Evolutionary conservation across 2,797 vertebrate genomes (phyloP).

Genomic region (Sebastes paucispinis): DNA sequence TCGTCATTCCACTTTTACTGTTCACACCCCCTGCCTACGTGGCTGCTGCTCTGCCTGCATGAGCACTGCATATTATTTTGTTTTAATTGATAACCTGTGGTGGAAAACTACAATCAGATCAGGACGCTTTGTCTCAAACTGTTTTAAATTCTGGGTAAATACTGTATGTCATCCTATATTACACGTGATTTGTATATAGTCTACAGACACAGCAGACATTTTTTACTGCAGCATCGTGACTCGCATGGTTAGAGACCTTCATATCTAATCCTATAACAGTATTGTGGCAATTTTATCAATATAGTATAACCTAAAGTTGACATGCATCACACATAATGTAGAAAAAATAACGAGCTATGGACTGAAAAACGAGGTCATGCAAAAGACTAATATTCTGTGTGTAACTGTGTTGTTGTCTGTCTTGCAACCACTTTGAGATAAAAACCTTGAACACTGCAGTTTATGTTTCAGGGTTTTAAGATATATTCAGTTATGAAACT

Average conservation of each 20-base stretch:
- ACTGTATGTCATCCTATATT: neutral
- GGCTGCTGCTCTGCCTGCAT: slow-evolving; percentile 44
- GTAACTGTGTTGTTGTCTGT: neutral
- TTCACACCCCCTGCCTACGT: slow-evolving; percentile 36
- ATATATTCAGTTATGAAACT: neutral
- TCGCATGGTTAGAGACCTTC: neutral
- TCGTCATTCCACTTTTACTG: slow-evolving; percentile 45
- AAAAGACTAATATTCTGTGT: neutral
- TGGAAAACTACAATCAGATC: slow-evolving; percentile 32
- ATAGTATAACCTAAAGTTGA: neutral
- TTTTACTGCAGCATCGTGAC: neutral
- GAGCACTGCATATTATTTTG: slow-evolving; percentile 28
- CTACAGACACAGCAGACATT: neutral
- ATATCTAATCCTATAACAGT: neutral
- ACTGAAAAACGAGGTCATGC: neutral
- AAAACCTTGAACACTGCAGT: neutral
- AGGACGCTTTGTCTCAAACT: slow-evolving; percentile 8
- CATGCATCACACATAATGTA: neutral
- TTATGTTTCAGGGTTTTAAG: neutral
- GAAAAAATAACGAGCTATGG: neutral
- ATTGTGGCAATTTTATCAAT: neutral
- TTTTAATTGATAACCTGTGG: slow-evolving; percentile 49
- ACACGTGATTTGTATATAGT: neutral
- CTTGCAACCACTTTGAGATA: neutral
- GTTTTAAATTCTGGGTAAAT: neutral